Percentiles rank a stretch among this genome's conserved stretches.
Evolutionary conservation across 2,888 invertebrate genomes (phyloP).

Genomic region (Xiphydria camelus): DNA sequence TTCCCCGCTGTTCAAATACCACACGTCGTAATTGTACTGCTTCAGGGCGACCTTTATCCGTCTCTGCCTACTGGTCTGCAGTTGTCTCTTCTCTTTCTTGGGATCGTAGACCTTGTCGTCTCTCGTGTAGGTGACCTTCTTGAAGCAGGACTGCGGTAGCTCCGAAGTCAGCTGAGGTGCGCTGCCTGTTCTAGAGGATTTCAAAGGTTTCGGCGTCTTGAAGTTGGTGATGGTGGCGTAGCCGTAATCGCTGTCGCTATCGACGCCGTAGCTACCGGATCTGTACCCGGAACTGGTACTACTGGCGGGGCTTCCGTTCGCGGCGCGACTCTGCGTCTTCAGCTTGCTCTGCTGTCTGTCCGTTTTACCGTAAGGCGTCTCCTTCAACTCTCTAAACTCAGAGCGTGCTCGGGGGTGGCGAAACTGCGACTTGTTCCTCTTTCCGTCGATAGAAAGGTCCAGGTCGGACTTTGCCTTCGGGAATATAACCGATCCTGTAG

Average conservation of each 20-base stretch:
- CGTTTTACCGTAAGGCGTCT: too few relatives aligned
- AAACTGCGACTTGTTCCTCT: too few relatives aligned
- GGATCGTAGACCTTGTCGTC: constrained; percentile 43
- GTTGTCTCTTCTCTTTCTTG: constrained; percentile 27
- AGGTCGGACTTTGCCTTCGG: too few relatives aligned
- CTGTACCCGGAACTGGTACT: constrained; percentile 61
- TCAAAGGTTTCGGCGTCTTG: constrained; percentile 62
- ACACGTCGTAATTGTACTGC: constrained; percentile 40
- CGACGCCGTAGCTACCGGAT: constrained; percentile 54
- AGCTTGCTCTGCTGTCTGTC: constrained; percentile 11
- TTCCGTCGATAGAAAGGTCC: too few relatives aligned
- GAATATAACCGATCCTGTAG: too few relatives aligned
- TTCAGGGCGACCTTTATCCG: constrained; percentile 36
- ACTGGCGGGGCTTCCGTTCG: constrained; percentile 33
- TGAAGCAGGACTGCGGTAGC: constrained; percentile 46
- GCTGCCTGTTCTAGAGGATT: constrained; percentile 10
- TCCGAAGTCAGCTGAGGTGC: constrained; percentile 18
- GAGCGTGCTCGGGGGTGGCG: too few relatives aligned
- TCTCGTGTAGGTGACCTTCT: constrained; percentile 35
- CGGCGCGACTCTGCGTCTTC: constrained; percentile 3
- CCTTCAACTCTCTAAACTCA: too few relatives aligned
- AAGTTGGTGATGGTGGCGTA: constrained; percentile 67
- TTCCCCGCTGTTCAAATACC: constrained; percentile 64
- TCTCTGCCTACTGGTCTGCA: constrained; percentile 38
- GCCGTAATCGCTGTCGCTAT: constrained; percentile 64